Conservation (phyloP, 2,113 vertebrate species). For the Oreocharis arfaki region DNA sequence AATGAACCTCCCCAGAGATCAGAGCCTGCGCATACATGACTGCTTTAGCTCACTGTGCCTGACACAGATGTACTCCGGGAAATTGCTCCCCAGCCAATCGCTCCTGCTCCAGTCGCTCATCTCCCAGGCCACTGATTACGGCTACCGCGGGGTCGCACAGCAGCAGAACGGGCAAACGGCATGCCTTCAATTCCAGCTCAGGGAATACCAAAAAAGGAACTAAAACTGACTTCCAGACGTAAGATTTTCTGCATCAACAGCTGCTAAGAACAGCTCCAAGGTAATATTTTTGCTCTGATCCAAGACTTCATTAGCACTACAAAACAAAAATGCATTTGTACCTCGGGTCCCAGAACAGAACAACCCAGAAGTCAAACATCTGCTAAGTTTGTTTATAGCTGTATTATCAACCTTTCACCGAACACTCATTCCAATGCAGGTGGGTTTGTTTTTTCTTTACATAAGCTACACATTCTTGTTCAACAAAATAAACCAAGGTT, state of each 20-base stretch:
- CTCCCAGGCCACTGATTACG: slow-evolving; percentile 46
- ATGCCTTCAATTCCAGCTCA: slow-evolving; percentile 20
- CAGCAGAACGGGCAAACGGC: not conserved
- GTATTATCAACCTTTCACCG: not conserved
- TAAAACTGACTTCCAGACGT: not conserved
- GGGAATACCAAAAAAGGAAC: slow-evolving; percentile 62
- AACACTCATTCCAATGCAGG: not conserved
- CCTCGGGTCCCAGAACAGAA: not conserved
- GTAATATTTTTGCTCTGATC: not conserved
- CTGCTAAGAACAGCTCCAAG: not conserved
- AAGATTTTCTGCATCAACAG: slow-evolving; percentile 12
- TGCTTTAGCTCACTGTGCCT: slow-evolving; percentile 60
- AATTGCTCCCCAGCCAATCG: slow-evolving; percentile 68
- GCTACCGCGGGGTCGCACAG: slow-evolving; percentile 1
- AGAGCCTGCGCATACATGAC: slow-evolving; percentile 47
- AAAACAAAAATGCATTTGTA: not conserved
- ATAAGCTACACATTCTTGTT: not conserved
- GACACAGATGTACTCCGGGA: slow-evolving; percentile 55
- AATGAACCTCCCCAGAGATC: slow-evolving; percentile 33
- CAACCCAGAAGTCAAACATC: not conserved
- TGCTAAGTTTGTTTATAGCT: not conserved
- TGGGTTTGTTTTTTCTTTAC: not conserved
- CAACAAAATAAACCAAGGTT: not conserved
- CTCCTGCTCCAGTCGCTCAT: slow-evolving; percentile 36
- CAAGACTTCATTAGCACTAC: not conserved